phyloP scores from a whole-genome alignment of 2,797 vertebrate genomes.

The Myotis findleyi region DNA sequence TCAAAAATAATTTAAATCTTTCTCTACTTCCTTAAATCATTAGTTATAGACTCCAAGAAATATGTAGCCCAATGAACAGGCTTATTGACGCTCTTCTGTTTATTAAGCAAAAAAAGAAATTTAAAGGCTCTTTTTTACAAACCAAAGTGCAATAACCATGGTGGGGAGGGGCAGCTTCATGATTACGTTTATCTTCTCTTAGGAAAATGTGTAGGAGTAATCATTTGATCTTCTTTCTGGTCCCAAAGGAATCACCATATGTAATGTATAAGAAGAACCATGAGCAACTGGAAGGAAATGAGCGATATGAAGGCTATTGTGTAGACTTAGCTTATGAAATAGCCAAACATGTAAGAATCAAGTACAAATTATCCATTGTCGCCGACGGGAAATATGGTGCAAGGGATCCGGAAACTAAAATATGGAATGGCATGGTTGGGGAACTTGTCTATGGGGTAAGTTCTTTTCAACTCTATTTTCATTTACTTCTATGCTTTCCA shows the following conservation, averaged over 20 bases:
- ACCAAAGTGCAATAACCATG: slow-evolving; percentile 4
- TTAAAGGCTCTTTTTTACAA: not conserved
- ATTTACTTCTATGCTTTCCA: slow-evolving; percentile 75
- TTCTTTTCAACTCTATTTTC: slow-evolving; percentile 84
- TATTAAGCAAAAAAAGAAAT: not conserved
- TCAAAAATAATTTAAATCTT: slow-evolving; percentile 17
- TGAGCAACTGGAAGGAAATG: slow-evolving; percentile 99
- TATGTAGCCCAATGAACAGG: not conserved
- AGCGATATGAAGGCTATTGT: slow-evolving; percentile 99
- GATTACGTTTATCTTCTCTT: slow-evolving; percentile 33
- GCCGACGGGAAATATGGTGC: slow-evolving; percentile 99
- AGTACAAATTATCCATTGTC: slow-evolving; percentile 99
- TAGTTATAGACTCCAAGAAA: slow-evolving; percentile 41
- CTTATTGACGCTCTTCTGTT: not conserved
- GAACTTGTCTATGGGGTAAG: slow-evolving; percentile 99
- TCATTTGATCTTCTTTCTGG: slow-evolving; percentile 66
- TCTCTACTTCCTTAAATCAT: slow-evolving; percentile 51
- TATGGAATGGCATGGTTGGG: slow-evolving; percentile 99
- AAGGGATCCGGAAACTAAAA: slow-evolving; percentile 99
- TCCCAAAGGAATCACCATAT: slow-evolving; percentile 99
- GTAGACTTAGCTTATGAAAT: slow-evolving; percentile 99
- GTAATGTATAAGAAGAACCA: slow-evolving; percentile 99
- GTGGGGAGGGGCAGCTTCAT: not conserved
- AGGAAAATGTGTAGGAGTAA: slow-evolving; percentile 47
- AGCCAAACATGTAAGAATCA: slow-evolving; percentile 99